Base-by-base conservation (phyloP, 2,797 vertebrate genomes). In the Galaxias olidus region DNA sequence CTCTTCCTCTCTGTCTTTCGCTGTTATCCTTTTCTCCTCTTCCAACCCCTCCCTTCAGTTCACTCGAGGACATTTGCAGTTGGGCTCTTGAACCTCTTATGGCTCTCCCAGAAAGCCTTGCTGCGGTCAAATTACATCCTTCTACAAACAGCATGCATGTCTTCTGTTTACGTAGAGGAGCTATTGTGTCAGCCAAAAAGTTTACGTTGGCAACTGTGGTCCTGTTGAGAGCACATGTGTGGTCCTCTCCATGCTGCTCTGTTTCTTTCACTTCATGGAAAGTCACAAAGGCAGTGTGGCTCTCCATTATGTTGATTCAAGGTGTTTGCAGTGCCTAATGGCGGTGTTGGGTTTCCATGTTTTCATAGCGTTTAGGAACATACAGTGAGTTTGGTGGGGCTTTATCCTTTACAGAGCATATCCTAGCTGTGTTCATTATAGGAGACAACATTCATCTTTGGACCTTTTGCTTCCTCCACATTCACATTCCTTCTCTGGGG, bases 51-150 rank as follows among this genome's bases (percentile, higher is more conserved):
- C 59, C 41, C 6, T 19, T 11, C 12, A 59, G 7, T 56, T 17
- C 18, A 52, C 9, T 18, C 41, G 44, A n/a, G 17, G 12, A 12
- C 40, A 20, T 17, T 11, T n/a, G 15, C 19, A 18, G 10, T 17
- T 59, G 69, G 67, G 80, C 72, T 82, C 71, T 69, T 41, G 75
- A 78, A 80, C 71, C 79, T 77, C 76, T 77, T 71, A 70, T 77
- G 63, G 72, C 65, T 75, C 68, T 62, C 1, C 15, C 52, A 44
- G 66, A 49, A 67, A 59, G 17, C 73, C 73, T 77, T 77, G 40
- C 59, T 48, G 48, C 19, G 57, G 54, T 41, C 47, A 63, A 65
- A 62, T 66, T 55, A 74, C 64, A 53, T 52, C 77, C 61, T 64
- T 69, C 60, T 61, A 66, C 72, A 78, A 84, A 84, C 83, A 74